Evolutionary conservation across 2,888 invertebrate species (phyloP).

Genomic region (Siphlonurus alternatus): DNA sequence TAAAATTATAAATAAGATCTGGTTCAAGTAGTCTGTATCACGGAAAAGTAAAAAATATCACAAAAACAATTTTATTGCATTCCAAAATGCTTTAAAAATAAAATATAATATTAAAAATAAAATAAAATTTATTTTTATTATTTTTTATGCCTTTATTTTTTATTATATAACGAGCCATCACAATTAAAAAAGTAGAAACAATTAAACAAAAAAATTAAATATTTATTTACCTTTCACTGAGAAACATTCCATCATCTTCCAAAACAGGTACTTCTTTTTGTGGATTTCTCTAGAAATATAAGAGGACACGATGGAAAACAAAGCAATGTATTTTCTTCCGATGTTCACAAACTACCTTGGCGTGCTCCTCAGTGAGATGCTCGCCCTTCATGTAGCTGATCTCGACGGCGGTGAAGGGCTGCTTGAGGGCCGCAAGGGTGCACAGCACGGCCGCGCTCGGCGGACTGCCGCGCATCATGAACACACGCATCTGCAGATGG

Average conservation of each 20-base stretch:
- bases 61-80: too few species aligned
- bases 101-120: too few species aligned
- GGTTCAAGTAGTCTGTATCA: too few species aligned
- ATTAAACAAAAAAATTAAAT: slow-evolving; percentile 13
- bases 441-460: not conserved
- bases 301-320: not conserved
- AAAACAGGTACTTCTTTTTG: slow-evolving; percentile 42
- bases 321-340: not conserved
- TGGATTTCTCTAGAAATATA: slow-evolving; percentile 17
- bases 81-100: too few species aligned
- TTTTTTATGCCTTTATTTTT: too few species aligned
- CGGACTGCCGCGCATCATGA: not conserved
- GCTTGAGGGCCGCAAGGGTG: not conserved
- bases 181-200: too few species aligned
- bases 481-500: too few species aligned
- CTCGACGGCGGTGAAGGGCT: not conserved
- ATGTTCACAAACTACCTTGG: too few species aligned
- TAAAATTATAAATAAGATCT: too few species aligned
- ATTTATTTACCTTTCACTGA: slow-evolving; percentile 48
- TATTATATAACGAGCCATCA: too few species aligned
- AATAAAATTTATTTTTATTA: too few species aligned
- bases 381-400: not conserved
- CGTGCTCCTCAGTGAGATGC: not conserved
- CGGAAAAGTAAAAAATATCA: too few species aligned
- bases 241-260: slow-evolving; percentile 58